Evolutionary conservation across 1,140 invertebrate genomes (phyloP), one percentile per base, ranked within the genome.

Genomic region (Colletes gigas): DNA sequence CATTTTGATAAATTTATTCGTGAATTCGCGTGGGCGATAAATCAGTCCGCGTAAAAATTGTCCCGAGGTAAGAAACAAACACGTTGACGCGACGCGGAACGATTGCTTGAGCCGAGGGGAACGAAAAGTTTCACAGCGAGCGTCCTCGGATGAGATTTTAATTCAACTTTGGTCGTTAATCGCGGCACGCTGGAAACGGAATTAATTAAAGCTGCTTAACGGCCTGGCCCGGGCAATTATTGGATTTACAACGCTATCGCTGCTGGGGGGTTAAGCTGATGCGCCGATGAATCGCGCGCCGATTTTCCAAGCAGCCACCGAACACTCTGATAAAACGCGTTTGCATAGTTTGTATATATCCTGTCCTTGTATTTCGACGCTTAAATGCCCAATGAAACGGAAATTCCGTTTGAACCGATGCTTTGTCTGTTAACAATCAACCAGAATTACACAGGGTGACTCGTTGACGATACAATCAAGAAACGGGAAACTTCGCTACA

Each of bases 131-230:
- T 66, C 52, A 3, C 21, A 66, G 12, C 71, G 41, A 30, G 17
- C 54, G 47, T 75, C 78, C 21, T 60, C 57, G 47, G 82, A 88
- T 84, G 85, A 84, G 83, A 87, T 88, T 87, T 88, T 88, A 88
- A 88, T 87, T 88, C 85, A 87, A 87, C 86, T 88, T 83, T 63
- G 83, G 68, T 73, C 82, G 86, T 88, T 88, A 88, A 88, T 88
- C 85, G 65, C 54, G 60, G 60, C 68, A 65, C 82, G 73, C 81
- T 83, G 83, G 79, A 87, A 83, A 87, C 82, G 83, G 82, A 88
- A 88, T 88, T 88, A 88, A 88, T 88, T 87, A 84, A 87, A 88
- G 86, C 85, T 88, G 86, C 79, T 88, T 85, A 88, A 83, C 78
- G 78, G 80, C 30, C 73, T 52, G 66, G 76, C 59, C 65, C 82